phyloP scores from a whole-genome alignment of 2,797 vertebrate genomes.

The Pempheris klunzingeri region DNA sequence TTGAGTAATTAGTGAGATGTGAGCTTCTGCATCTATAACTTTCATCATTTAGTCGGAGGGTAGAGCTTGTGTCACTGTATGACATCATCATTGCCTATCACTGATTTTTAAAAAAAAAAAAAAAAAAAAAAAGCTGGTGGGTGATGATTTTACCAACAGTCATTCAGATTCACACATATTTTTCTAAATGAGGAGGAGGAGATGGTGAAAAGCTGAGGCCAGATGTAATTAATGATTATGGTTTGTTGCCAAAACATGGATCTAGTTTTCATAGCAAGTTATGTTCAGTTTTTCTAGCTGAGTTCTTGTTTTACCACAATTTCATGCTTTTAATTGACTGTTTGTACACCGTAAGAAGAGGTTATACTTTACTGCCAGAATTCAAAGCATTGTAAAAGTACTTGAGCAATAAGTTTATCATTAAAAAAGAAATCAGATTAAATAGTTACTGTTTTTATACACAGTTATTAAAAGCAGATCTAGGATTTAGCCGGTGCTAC shows the following conservation, averaged over 20 bases:
- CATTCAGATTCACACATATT: neutral
- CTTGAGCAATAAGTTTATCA: neutral
- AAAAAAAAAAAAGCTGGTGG: neutral
- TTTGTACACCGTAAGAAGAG: neutral
- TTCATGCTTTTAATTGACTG: neutral
- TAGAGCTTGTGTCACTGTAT: neutral
- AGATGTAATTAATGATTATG: neutral
- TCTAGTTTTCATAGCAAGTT: slow-evolving; percentile 1
- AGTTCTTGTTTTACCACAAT: neutral
- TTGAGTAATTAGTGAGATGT: slow-evolving; percentile 41
- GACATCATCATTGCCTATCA: neutral
- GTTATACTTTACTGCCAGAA: neutral
- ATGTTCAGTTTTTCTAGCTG: neutral
- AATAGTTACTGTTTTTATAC: neutral
- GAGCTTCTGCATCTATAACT: slow-evolving; percentile 12
- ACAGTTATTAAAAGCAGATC: neutral
- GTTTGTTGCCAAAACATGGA: neutral
- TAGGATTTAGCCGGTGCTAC: neutral
- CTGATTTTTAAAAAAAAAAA: neutral
- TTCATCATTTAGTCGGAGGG: slow-evolving; percentile 11
- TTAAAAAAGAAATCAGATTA: no score
- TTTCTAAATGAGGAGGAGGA: neutral
- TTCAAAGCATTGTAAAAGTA: neutral
- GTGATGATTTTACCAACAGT: neutral
- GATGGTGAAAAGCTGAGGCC: neutral